phyloP scores from a whole-genome alignment of 2,797 vertebrate genomes.

The Muscicapa striata region DNA sequence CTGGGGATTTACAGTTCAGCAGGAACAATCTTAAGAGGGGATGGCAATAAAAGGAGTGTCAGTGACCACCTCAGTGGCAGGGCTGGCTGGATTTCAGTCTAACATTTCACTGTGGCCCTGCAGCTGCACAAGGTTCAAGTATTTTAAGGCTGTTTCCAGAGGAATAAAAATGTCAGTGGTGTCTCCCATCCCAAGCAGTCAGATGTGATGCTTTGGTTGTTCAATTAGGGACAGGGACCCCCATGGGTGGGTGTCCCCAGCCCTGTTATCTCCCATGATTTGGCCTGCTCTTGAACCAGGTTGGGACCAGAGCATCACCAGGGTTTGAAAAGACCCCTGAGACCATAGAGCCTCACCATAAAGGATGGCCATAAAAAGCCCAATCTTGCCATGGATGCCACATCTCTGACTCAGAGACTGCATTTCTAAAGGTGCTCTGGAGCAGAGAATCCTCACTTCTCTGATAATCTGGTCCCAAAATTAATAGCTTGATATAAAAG shows the following conservation, averaged over 20 bases:
- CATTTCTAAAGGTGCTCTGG: neutral
- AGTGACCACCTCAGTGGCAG: neutral
- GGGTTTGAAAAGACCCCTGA: neutral
- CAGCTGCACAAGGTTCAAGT: neutral
- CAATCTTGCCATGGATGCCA: neutral
- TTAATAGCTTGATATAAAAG: slow-evolving; percentile 18
- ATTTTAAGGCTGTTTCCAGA: neutral
- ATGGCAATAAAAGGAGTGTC: neutral
- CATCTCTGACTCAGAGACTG: neutral
- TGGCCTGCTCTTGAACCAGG: neutral
- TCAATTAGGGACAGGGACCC: neutral
- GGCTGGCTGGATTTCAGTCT: neutral
- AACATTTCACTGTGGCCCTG: neutral
- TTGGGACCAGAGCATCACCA: too few relatives aligned
- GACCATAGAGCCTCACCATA: rapidly evolving
- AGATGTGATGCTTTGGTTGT: neutral
- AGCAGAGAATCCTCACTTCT: neutral
- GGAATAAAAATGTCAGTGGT: neutral
- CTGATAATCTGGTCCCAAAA: slow-evolving; percentile 1
- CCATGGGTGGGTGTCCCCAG: neutral
- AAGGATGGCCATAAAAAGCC: neutral
- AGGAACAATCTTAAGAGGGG: neutral
- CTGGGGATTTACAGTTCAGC: neutral
- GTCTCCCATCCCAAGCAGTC: neutral
- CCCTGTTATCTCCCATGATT: neutral